Evolutionary conservation across 2,888 invertebrate genomes (phyloP), one percentile per base, ranked within the genome.

Genomic region (Stenchaetothrips biformis): DNA sequence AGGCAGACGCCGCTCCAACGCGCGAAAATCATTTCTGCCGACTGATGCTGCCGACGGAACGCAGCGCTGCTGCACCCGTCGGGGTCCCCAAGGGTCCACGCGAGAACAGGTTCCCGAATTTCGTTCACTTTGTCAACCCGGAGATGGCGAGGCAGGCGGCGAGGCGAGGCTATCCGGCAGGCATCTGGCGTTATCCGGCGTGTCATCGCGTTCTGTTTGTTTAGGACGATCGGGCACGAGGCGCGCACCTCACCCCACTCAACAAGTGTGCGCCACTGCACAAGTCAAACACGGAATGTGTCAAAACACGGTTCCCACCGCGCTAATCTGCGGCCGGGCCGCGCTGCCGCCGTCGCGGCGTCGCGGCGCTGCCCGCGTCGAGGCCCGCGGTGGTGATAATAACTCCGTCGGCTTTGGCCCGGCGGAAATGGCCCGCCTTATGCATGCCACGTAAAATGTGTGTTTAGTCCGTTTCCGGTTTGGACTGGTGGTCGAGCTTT

Each of bases 401-500:
- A 37, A 37, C 37, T 37, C 37, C 37, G n/a, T n/a, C n/a, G 37
- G 37, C 37, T 53, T 53, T 11, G 53, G 53, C 53, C 53, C 16
- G 53, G 67, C 67, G 67, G 67, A 74, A 74, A 21, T 11, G 67
- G 67, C 25, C 67, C 6, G 59, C 18, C 18, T 16, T 59, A 18
- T 59, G 59, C 18, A 18, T 59, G 59, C 37, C 37, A 37, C 37
- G 37, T 37, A 37, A 37, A 37, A 37, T 37, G 37, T 37, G 37
- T 37, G 37, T 37, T 37, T 37, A 6, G 59, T 74, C 11, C 67
- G 67, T 74, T 74, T 74, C 67, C 67, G 67, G 67, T 74, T 74
- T 74, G 67, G 67, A 74, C 67, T 74, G 67, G 67, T 25, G 67
- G 25, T 74, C 25, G 67, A 21, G 67, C 67, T 74, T 74, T 74